Evolutionary conservation across 2,113 vertebrate genomes (phyloP).

Genomic region (Strix uralensis): DNA sequence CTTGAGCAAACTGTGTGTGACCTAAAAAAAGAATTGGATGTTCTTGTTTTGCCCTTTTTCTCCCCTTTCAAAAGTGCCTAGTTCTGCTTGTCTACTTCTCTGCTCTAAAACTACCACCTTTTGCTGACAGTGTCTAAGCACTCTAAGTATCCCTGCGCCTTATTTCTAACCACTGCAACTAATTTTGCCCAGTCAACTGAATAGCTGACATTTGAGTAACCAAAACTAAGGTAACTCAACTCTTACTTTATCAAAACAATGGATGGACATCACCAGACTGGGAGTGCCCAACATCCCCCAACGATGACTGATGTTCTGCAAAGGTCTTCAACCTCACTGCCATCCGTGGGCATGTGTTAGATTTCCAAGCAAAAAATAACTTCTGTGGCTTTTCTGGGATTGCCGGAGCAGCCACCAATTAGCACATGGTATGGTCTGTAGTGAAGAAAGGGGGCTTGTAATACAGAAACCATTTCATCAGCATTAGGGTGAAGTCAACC

Average conservation of each 20-base stretch:
- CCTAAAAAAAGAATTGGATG: not conserved
- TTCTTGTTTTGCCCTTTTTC: not conserved
- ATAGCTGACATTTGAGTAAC: not conserved
- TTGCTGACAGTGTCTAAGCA: not conserved
- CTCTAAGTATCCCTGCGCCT: not conserved
- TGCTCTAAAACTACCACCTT: not conserved
- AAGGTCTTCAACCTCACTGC: not conserved
- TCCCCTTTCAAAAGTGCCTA: not conserved
- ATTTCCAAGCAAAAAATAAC: not conserved
- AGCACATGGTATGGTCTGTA: not conserved
- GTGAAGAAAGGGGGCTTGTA: not conserved
- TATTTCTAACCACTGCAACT: not conserved
- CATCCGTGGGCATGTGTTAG: no score
- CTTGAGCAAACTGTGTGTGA: not conserved
- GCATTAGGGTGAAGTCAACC: not conserved
- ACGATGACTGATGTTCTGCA: not conserved
- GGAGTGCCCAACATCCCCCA: not conserved
- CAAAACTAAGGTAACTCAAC: not conserved
- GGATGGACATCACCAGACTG: fast-evolving
- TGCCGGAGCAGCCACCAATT: not conserved
- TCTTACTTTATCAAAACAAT: not conserved
- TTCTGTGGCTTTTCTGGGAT: not conserved
- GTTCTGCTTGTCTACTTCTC: not conserved
- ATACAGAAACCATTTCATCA: not conserved
- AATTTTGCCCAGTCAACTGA: not conserved